phyloP scores from a whole-genome alignment of 2,888 invertebrate species.

The Bimastos eiseni region DNA sequence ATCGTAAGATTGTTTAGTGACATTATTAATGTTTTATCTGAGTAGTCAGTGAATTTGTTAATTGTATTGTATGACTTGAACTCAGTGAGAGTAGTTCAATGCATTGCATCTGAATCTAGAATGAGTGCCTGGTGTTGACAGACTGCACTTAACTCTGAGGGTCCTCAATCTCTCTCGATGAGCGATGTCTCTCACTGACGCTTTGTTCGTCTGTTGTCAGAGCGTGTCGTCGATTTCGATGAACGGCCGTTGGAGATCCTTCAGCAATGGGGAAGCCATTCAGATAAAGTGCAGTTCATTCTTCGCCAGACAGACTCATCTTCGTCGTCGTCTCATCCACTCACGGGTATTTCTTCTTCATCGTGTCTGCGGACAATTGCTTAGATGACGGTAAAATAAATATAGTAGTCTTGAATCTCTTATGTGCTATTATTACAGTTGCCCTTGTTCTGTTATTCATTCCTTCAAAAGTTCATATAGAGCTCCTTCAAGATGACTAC shows the following conservation, averaged over 20 bases:
- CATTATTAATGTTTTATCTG: not conserved
- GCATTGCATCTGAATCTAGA: not conserved
- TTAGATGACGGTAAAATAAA: not conserved
- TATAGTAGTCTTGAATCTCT: not conserved
- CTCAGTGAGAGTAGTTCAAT: not conserved
- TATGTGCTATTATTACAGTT: not conserved
- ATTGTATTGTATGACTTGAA: not conserved
- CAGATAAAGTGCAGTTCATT: constrained; percentile 13
- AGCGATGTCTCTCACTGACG: not conserved
- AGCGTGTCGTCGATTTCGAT: not conserved
- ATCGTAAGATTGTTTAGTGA: not conserved
- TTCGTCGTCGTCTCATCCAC: not conserved
- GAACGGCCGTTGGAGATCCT: not conserved
- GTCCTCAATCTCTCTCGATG: too few relatives aligned
- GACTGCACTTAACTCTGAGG: not conserved
- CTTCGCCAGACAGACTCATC: not conserved
- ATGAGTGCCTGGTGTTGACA: not conserved
- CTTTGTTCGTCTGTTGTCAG: not conserved
- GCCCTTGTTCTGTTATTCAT: too few relatives aligned
- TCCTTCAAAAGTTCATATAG: too few relatives aligned
- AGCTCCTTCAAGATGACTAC: too few relatives aligned
- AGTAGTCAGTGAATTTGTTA: too few relatives aligned
- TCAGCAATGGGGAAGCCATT: constrained; percentile 15
- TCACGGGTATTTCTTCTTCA: not conserved
- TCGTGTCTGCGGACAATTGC: not conserved